Conservation (phyloP, 2,113 vertebrate species). For the Centrocercus urophasianus region DNA sequence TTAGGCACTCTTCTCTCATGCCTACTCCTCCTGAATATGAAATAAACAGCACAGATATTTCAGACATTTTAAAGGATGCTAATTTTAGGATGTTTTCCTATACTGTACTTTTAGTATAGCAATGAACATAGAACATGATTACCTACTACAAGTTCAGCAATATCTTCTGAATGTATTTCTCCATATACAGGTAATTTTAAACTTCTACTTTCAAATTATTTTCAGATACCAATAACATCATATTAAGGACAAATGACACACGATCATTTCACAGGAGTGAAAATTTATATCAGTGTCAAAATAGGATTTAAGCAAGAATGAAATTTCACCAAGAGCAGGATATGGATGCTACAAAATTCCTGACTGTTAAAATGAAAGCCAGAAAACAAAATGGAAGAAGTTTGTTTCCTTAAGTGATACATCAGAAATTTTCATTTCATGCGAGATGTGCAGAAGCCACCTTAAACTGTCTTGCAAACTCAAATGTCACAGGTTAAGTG, state of each 20-base stretch:
- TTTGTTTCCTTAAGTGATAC: neutral
- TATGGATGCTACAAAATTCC: neutral
- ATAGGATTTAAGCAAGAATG: neutral
- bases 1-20: constrained; percentile 84
- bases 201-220: neutral
- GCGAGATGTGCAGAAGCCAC: neutral
- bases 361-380: neutral
- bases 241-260: neutral
- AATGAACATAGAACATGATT: neutral
- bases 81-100: neutral
- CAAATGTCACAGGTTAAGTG: neutral
- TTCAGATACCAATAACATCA: neutral
- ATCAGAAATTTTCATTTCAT: neutral
- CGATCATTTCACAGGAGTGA: neutral
- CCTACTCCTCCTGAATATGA: constrained; percentile 80
- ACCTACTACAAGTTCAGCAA: neutral
- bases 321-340: neutral
- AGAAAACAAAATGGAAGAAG: neutral
- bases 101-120: neutral
- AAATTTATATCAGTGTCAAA: neutral
- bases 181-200: neutral
- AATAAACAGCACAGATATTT: constrained; percentile 75
- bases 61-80: constrained; percentile 31
- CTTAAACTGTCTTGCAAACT: neutral
- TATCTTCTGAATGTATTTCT: neutral